phyloP scores from a whole-genome alignment of 2,797 vertebrate species.

The Neosilurus hyrtlii region DNA sequence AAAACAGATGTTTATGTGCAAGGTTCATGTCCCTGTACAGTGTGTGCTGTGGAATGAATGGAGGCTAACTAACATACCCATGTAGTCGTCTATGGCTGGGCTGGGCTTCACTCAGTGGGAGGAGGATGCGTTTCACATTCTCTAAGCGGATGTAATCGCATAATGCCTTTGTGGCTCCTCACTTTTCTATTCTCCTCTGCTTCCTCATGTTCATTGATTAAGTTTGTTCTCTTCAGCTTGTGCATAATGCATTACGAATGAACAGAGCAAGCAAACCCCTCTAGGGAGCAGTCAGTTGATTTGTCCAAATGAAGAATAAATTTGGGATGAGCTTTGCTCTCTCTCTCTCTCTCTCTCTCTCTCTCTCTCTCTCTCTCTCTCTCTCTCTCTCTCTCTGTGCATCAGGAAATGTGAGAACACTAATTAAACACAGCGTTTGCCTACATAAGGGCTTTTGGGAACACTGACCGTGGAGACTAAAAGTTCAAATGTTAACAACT shows the following conservation, averaged over 20 bases:
- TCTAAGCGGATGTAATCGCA: constrained; percentile 39
- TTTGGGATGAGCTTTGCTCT: constrained; percentile 32
- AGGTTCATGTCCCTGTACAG: constrained; percentile 19
- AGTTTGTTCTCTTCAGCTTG: constrained; percentile 44
- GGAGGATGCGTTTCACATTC: constrained; percentile 17
- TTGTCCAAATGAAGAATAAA: constrained; percentile 57
- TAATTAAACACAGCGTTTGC: constrained; percentile 75
- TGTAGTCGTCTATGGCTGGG: constrained; percentile 30
- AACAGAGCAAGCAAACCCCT: constrained; percentile 46
- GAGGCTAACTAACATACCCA: constrained; percentile 12
- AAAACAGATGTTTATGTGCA: not conserved
- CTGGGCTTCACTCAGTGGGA: constrained; percentile 22
- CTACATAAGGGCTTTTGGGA: constrained; percentile 53
- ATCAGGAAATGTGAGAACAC: constrained; percentile 62
- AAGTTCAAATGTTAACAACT: constrained; percentile 56
- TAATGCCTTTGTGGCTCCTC: constrained; percentile 39
- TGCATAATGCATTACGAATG: constrained; percentile 46
- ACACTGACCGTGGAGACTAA: constrained; percentile 53
- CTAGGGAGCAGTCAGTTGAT: constrained; percentile 49
- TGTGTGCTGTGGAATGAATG: constrained; percentile 4
- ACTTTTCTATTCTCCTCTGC: constrained; percentile 34
- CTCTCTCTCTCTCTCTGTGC: too few relatives aligned
- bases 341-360: not conserved
- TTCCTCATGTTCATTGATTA: constrained; percentile 47
- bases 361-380: too few relatives aligned